Evolutionary conservation across 2,113 vertebrate genomes (phyloP).

Genomic region (Odontophorus gujanensis): DNA sequence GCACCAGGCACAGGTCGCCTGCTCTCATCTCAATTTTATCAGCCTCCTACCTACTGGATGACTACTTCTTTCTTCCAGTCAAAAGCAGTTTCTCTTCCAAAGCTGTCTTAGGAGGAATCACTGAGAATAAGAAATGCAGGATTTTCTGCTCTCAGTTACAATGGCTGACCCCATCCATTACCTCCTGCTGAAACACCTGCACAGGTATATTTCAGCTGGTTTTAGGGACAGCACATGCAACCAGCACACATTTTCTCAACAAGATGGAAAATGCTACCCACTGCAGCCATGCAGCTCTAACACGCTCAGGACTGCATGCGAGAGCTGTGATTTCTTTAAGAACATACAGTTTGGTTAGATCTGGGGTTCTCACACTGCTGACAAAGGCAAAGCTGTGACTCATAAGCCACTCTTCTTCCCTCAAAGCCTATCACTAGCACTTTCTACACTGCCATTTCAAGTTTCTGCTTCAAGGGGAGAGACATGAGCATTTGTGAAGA

Average conservation of each 20-base stretch:
- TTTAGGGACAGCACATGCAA: neutral
- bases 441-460: neutral
- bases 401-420: neutral
- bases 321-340: neutral
- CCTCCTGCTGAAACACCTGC: neutral
- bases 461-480: neutral
- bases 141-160: neutral
- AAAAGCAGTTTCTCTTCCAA: neutral
- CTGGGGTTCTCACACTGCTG: neutral
- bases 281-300: neutral
- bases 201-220: neutral
- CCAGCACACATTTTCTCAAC: neutral
- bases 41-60: neutral
- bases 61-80: neutral
- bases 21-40: neutral
- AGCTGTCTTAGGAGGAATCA: neutral
- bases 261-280: neutral
- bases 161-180: neutral
- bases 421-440: neutral
- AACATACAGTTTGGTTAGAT: neutral
- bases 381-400: neutral
- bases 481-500: neutral
- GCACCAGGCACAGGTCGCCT: neutral
- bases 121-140: neutral
- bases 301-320: rapidly evolving